phyloP scores from a whole-genome alignment of 1,140 invertebrate genomes.

The Cotesia vestalis region DNA sequence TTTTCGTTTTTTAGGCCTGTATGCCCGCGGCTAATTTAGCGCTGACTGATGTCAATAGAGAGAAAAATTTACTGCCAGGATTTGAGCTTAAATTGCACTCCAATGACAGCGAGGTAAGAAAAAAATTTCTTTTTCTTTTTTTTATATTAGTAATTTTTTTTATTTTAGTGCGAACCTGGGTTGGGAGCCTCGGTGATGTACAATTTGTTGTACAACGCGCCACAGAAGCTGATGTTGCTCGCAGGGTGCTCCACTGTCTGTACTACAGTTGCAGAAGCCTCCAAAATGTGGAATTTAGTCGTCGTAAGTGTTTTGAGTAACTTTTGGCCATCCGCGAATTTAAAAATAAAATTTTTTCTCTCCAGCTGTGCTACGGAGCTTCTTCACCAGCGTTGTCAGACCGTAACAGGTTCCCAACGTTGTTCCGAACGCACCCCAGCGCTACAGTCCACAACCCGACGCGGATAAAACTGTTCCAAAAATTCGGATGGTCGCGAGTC shows the following conservation, averaged over 20 bases:
- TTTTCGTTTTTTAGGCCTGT: constrained; percentile 71
- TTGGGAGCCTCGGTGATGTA: constrained; percentile 98
- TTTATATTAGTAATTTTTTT: constrained; percentile 33
- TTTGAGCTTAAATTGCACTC: constrained; percentile 91
- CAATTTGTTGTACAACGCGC: constrained; percentile 95
- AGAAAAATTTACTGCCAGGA: constrained; percentile 88
- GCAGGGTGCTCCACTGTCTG: constrained; percentile 99
- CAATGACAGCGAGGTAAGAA: constrained; percentile 95
- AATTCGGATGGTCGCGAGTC: constrained; percentile 95
- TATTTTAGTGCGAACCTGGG: constrained; percentile 94
- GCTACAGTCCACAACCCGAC: constrained; percentile 99
- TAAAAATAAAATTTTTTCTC: constrained; percentile 34
- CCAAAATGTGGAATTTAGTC: constrained; percentile 99
- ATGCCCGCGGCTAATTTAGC: constrained; percentile 95
- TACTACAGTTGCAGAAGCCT: constrained; percentile 97
- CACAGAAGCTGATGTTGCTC: constrained; percentile 94
- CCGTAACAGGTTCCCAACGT: constrained; percentile 93
- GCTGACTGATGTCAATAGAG: constrained; percentile 93
- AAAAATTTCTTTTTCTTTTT: constrained; percentile 29
- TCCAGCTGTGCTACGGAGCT: constrained; percentile 95
- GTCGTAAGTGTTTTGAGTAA: constrained; percentile 77
- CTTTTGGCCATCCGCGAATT: too few relatives aligned
- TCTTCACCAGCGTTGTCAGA: constrained; percentile 98
- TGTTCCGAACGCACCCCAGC: constrained; percentile 98
- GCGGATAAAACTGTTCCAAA: constrained; percentile 94